Evolutionary conservation across 2,797 vertebrate genomes (phyloP).

Genomic region (Sebastes flavidus): DNA sequence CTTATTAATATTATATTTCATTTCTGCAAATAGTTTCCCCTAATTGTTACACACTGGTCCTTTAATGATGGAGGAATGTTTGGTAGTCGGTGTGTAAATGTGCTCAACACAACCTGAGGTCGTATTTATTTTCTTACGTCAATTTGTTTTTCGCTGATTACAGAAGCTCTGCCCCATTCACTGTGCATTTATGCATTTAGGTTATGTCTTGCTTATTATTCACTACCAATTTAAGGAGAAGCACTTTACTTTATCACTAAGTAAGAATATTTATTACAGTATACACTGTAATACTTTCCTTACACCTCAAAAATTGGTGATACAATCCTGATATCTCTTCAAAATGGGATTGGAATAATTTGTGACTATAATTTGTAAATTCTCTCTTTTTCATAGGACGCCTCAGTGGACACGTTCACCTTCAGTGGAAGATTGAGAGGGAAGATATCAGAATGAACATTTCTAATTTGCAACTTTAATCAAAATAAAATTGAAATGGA

Average conservation of each 20-base stretch:
- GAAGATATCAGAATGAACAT: not conserved
- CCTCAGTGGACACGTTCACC: not conserved
- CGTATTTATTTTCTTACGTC: not conserved
- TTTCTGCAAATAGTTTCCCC: too few species aligned
- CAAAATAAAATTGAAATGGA: slow-evolving; percentile 27
- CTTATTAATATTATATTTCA: too few species aligned
- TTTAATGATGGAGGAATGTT: too few species aligned
- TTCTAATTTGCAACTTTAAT: slow-evolving; percentile 16
- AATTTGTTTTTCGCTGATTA: slow-evolving; percentile 18
- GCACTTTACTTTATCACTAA: not conserved
- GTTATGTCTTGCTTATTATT: not conserved
- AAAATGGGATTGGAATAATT: not conserved
- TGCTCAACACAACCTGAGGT: too few species aligned
- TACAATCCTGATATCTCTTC: not conserved
- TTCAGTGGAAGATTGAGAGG: not conserved
- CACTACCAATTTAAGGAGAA: not conserved
- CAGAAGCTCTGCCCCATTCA: slow-evolving; percentile 2
- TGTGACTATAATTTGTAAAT: not conserved
- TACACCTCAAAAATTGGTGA: not conserved
- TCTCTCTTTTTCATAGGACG: not conserved
- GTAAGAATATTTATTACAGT: too few species aligned
- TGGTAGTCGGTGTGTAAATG: too few species aligned
- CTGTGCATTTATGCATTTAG: not conserved
- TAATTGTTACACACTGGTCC: too few species aligned
- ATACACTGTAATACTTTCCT: not conserved